Base-by-base conservation (phyloP, 2,888 invertebrate genomes). In the Halictus quadricinctus region DNA sequence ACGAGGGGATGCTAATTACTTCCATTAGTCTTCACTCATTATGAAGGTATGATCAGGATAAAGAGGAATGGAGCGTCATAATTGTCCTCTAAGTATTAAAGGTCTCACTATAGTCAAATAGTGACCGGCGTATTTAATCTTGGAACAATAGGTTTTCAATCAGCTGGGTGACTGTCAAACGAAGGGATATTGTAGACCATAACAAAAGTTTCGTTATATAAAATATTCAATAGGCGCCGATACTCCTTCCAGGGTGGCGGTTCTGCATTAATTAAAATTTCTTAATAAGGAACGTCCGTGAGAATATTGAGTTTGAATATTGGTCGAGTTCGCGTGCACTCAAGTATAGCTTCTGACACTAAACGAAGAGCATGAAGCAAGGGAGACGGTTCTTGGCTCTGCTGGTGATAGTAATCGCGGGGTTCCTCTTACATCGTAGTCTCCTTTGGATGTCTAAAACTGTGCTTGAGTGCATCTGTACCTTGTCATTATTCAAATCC, bases 261-360 rank as follows among this genome's bases (percentile, higher is more conserved):
- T 36, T 66, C 21, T 36, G 36, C 18, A 8, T 36, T 66, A 36
- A 66, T 66, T 36, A 66, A 18, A 66, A 66, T 36, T 36, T 21
- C 36, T 66, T 66, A 66, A 66, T 66, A 29, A 15, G 15, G 13
- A 66, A 18, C 18, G 29, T 7, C 66, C 36, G 36, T 29, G 21
- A 66, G 36, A 36, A 66, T 18, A 66, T 66, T 36, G 66, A 66
- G 66, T 36, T 66, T 36, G 36, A 66, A 66, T 36, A 66, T 66
- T 10, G 66, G 66, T 66, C 3, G 18, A 29, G 36, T 36, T 66
- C 18, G 36, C 6, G 66, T 66, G 18, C 21, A 66, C 66, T 66
- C 36, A 8, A 36, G 36, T 36, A 66, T 36, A 66, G 66, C 7
- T 66, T 66, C 36, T 18, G 36, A 66, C 66, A 36, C 66, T 66